These are phyloP conservation scores for Tichodroma muraria DNA, from an alignment of 2,113 vertebrate genomes.

Conservation along the genomic window DNA sequence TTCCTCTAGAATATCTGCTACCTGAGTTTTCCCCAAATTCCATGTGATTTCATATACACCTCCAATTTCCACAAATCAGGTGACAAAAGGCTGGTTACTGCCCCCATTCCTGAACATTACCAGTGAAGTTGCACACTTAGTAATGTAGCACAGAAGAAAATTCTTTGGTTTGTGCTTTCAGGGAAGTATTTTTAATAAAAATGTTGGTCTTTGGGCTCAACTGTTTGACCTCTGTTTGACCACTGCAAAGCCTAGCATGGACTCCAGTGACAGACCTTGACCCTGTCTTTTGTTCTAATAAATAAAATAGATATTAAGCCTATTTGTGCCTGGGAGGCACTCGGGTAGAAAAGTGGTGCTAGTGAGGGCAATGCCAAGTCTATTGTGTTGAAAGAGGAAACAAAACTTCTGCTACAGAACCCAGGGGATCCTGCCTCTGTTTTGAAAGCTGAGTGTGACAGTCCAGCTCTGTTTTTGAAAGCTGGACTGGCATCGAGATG, in stretches of 20 bases:
- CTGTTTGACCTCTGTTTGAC: not conserved
- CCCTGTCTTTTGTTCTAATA: not conserved
- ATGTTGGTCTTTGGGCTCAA: not conserved
- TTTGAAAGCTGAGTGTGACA: not conserved
- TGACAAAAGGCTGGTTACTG: not conserved
- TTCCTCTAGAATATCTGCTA: not conserved
- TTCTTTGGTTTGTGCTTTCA: not conserved
- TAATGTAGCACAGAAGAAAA: not conserved
- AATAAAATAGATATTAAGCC: not conserved
- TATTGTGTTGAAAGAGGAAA: not conserved
- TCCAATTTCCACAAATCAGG: not conserved
- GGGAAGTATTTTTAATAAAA: not conserved
- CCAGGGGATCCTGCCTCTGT: not conserved
- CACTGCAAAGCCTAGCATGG: not conserved
- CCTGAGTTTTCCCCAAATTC: not conserved
- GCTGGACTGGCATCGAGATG: not conserved
- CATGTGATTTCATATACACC: not conserved
- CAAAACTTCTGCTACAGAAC: not conserved
- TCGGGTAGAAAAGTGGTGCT: not conserved
- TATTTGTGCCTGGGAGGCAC: not conserved
- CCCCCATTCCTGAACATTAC: not conserved
- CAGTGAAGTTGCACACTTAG: not conserved
- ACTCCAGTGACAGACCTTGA: not conserved
- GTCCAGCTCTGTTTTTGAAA: no score
- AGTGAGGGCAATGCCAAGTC: not conserved